Conservation (phyloP, 2,888 invertebrate species). For the Anodontia alba region DNA sequence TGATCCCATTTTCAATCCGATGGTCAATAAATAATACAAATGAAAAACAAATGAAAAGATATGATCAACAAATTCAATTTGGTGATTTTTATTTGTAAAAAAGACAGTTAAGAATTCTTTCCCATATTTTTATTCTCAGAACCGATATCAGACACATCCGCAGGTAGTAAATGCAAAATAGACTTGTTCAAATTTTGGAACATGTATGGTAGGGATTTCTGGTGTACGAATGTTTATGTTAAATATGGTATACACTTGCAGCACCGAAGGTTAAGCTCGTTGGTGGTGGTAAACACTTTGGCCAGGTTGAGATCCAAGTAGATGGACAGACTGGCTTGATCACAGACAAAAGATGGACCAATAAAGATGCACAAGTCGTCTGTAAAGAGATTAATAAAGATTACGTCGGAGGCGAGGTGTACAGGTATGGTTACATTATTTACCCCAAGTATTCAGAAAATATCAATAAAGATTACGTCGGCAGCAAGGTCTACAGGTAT, state of each 20-base stretch:
- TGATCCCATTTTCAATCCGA: no score
- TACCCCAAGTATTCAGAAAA: conserved; percentile 28
- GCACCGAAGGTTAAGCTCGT: conserved; percentile 62
- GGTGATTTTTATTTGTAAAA: no score
- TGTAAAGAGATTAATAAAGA: conserved; percentile 67
- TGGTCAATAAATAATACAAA: no score
- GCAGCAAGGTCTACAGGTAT: conserved; percentile 62
- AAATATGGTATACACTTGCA: conserved; percentile 31
- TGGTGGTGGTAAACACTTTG: conserved; percentile 61
- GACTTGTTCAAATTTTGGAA: no score
- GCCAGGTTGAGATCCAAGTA: conserved; percentile 88
- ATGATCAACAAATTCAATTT: no score
- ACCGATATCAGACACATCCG: no score
- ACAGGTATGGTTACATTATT: conserved; percentile 37
- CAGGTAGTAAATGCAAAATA: no score
- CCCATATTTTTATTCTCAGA: no score
- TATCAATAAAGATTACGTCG: conserved; percentile 59
- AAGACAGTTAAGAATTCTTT: no score
- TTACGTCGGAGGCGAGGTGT: conserved; percentile 61
- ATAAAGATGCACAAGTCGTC: conserved; percentile 68
- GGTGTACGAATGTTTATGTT: no score
- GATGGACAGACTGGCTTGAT: conserved; percentile 71
- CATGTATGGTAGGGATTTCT: no score
- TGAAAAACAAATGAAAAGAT: no score
- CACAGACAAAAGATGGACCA: conserved; percentile 68